These are phyloP conservation scores for Luehdorfia chinensis DNA, from an alignment of 1,140 invertebrate genomes.

Conservation along the genomic window DNA sequence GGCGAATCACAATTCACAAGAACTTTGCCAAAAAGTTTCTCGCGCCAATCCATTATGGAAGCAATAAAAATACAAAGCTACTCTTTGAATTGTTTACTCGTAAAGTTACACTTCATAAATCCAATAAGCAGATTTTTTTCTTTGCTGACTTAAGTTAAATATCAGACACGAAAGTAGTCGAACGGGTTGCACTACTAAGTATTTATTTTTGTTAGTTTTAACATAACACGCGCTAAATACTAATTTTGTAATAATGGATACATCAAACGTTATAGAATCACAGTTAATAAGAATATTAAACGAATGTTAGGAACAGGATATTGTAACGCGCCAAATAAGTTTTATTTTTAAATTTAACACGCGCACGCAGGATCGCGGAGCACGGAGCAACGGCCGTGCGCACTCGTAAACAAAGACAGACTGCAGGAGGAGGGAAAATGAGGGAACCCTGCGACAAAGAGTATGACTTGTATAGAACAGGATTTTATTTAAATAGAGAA, in stretches of 20 bases:
- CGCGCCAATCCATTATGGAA: slow-evolving; percentile 68
- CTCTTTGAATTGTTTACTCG: no score
- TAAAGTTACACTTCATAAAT: no score
- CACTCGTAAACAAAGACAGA: slow-evolving; percentile 62
- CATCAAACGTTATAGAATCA: not conserved
- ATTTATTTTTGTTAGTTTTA: slow-evolving; percentile 10
- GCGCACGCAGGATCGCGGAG: slow-evolving; percentile 24
- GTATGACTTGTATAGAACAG: slow-evolving; percentile 31
- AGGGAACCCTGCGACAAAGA: slow-evolving; percentile 57
- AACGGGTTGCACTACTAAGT: slow-evolving; percentile 1
- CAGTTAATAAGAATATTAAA: slow-evolving; percentile 16
- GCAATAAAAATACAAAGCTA: no score
- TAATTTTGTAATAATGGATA: not conserved
- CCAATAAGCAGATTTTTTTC: no score
- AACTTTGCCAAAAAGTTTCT: slow-evolving; percentile 75
- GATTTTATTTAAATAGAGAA: no score
- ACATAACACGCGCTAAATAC: slow-evolving; percentile 4
- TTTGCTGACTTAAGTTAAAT: slow-evolving; percentile 3
- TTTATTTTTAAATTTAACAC: slow-evolving; percentile 55
- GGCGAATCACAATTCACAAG: slow-evolving; percentile 73
- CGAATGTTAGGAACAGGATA: slow-evolving; percentile 22
- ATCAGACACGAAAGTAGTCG: slow-evolving; percentile 3
- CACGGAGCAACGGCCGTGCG: slow-evolving; percentile 47
- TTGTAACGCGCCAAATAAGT: slow-evolving; percentile 34
- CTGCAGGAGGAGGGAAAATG: slow-evolving; percentile 53